Base-by-base conservation (phyloP, 2,888 invertebrate genomes). In the Cryptocephalus primarius region DNA sequence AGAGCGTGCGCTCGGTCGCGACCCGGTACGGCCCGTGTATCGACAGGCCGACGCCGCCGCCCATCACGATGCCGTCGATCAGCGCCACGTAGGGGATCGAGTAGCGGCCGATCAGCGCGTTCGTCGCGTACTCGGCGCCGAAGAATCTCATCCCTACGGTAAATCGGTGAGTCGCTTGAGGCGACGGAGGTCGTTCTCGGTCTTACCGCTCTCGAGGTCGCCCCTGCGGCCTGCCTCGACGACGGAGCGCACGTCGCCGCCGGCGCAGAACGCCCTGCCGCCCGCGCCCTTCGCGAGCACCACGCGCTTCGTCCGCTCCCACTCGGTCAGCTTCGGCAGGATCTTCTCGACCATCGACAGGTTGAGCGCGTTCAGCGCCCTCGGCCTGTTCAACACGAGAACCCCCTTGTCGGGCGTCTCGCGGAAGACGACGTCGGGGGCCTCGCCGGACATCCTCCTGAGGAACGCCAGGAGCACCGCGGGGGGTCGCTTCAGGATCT, bases 51-150 rank as follows among this genome's bases (percentile, higher is more conserved):
- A 94, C 84, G 33, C 97, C 97, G 45, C 96, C 96, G 36, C 97
- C 99, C 96, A 99, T 97, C 0, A 92, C 91, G 49, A 97, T 91
- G 2, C 96, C 96, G 74, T 92, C 82, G 47, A 99, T 90, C 4
- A 97, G 65, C 1, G 97, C 91, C 48, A 99, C 76, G 64, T 91
- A 95, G 0, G 97, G 97, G 53, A 88, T 84, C 64, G 82, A 82
- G 58, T 88, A 88, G 46, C 83, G 85, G 8, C 90, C 94, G 60
- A 97, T 94, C 8, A 89, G 70, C 55, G 88, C 80, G 69, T 96
- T 91, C 38, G 89, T 75, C 40, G 79, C 81, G 64, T 93, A 95
- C 69, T 97, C 96, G 46, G 82, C 78, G 46, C 77, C 75, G 65
- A 97, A 96, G 71, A 96, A 96, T 6, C 22, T 22, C 22, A 22